phyloP scores from a whole-genome alignment of 2,113 vertebrate species.

The Mionectes macconnelli region DNA sequence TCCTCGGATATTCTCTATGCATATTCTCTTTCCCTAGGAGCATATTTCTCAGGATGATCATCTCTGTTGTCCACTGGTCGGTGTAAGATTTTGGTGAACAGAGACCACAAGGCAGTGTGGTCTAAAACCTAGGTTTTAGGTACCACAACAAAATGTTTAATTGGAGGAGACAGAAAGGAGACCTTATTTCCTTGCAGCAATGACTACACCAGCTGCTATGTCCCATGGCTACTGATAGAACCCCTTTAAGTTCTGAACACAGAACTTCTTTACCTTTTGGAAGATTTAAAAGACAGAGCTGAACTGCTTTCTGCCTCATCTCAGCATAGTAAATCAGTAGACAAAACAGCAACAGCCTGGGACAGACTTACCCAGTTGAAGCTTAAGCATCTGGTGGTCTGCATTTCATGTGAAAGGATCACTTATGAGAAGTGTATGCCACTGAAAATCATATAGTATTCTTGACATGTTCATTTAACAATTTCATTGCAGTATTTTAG shows the following conservation, averaged over 20 bases:
- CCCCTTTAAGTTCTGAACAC: not conserved
- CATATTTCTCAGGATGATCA: not conserved
- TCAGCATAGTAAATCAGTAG: not conserved
- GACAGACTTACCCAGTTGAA: not conserved
- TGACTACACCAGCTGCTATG: not conserved
- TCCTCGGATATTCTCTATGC: not conserved
- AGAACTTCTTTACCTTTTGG: not conserved
- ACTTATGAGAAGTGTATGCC: not conserved
- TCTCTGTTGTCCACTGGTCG: not conserved
- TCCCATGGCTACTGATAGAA: not conserved
- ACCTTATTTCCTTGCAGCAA: not conserved
- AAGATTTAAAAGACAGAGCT: not conserved
- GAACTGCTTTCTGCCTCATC: not conserved
- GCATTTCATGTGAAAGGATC: not conserved
- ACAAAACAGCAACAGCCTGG: not conserved
- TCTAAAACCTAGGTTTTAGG: not conserved
- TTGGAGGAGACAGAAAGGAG: not conserved
- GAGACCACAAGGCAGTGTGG: not conserved
- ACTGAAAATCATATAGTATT: not conserved
- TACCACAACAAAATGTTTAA: not conserved
- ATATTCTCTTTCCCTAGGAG: not conserved
- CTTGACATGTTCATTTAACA: not conserved
- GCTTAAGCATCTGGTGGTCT: not conserved
- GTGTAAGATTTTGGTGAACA: not conserved
- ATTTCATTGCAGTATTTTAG: not conserved